Base-by-base conservation (phyloP, 2,888 invertebrate genomes). In the Diaprepes abbreviatus region DNA sequence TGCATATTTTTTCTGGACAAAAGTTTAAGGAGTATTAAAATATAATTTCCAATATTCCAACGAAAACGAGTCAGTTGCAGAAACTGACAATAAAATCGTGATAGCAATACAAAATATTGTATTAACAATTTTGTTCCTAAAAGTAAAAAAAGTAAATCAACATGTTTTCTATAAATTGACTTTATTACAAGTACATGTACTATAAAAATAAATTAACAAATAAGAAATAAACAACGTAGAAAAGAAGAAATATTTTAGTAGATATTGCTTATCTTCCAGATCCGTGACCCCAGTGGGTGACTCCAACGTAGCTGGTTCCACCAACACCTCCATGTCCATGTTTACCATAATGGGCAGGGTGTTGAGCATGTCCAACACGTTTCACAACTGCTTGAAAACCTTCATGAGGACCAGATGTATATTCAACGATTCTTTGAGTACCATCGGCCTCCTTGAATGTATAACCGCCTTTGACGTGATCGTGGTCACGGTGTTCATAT, bases 391-490 rank as follows among this genome's bases (percentile, higher is more conserved):
- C 78, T 40, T 78, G 74, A 55, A 78, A 77, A 1, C 78, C 78
- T 3, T 48, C 63, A 59, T 78, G 75, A 16, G 77, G 78, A 52
- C 77, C 81, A 17, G 81, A 77, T 17, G 75, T 78, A 75, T 84
- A 84, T 66, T 83, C 80, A 5, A 84, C 84, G 5, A 81, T 75
- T n/a, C 84, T 78, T n/a, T 77, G 77, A 60, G 83, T 83, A 65
- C 83, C 83, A 73, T 84, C 84, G 14, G 84, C 78, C 74, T 84
- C 83, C 19, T 81, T 78, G 19, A 84, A 66, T 36, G 78, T 76
- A 76, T 83, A 83, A 16, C 75, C 79, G 21, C 83, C 84, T 57
- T 80, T 80, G 21, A 83, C 83, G 16, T 80, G 72, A 63, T 83
- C 79, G 2, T 83, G 83, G 55, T 83, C 79, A 24, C 82, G 78